These are phyloP conservation scores for Tetramorium alpestre DNA, from an alignment of 1,140 invertebrate species.

Conservation along the genomic window DNA sequence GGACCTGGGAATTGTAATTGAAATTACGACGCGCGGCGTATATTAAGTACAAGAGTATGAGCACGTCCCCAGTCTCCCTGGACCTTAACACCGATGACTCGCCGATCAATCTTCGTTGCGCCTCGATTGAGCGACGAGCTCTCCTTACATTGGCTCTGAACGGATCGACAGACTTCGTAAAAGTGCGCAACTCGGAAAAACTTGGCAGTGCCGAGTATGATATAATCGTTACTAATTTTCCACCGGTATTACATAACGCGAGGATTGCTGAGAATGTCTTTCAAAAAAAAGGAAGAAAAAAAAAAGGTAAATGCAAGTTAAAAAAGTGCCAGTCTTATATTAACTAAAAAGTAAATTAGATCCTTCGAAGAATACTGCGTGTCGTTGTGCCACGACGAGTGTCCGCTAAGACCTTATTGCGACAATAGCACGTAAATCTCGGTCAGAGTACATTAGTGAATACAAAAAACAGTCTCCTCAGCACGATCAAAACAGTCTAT, in stretches of 20 bases:
- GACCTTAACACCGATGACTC: slow-evolving; percentile 43
- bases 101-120: slow-evolving; percentile 32
- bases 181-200: slow-evolving; percentile 62
- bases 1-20: slow-evolving; percentile 44
- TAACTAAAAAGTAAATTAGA: slow-evolving; percentile 56
- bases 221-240: slow-evolving; percentile 36
- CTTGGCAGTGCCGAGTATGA: slow-evolving; percentile 72
- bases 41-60: slow-evolving; percentile 77
- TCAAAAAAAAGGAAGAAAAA: background rate
- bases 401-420: slow-evolving; percentile 42
- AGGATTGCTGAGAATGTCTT: background rate
- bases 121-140: slow-evolving; percentile 44
- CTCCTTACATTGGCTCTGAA: slow-evolving; percentile 35
- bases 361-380: slow-evolving; percentile 65
- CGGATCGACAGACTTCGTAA: slow-evolving; percentile 40
- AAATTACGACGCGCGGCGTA: slow-evolving; percentile 58
- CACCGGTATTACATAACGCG: slow-evolving; percentile 27
- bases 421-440: slow-evolving; percentile 32
- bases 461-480: slow-evolving; percentile 46
- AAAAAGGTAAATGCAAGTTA: slow-evolving; percentile 35
- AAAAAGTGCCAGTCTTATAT: slow-evolving; percentile 66
- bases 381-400: slow-evolving; percentile 60
- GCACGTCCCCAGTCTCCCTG: slow-evolving; percentile 70
- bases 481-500: slow-evolving; percentile 35
- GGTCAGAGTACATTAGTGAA: slow-evolving; percentile 19